These are phyloP conservation scores for Conchocele bisecta DNA, from an alignment of 2,888 invertebrate genomes.

Conservation along the genomic window DNA sequence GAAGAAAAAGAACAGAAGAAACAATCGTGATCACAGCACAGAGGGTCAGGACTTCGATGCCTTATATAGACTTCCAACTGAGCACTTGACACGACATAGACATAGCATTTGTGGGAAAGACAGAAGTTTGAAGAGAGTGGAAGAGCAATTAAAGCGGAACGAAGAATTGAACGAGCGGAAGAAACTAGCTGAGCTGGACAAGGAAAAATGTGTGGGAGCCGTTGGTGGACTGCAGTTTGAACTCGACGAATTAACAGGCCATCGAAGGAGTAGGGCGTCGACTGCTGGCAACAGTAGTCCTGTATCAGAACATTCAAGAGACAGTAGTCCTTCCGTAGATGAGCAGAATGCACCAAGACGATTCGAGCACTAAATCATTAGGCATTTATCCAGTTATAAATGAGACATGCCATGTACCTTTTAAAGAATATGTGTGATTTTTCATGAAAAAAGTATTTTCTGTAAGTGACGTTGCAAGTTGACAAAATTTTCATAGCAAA, in stretches of 20 bases:
- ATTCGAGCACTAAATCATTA: slow-evolving; percentile 45
- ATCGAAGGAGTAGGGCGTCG: slow-evolving; percentile 10
- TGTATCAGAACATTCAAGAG: slow-evolving; percentile 52
- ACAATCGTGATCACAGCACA: slow-evolving; percentile 53
- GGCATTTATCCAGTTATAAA: no score
- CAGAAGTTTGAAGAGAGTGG: slow-evolving; percentile 43
- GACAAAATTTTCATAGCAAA: no score
- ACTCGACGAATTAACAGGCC: slow-evolving; percentile 25
- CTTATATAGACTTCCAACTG: slow-evolving; percentile 74
- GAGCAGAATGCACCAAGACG: slow-evolving; percentile 41
- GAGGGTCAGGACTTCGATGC: slow-evolving; percentile 70
- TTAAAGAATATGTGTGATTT: no score
- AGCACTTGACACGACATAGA: slow-evolving; percentile 64
- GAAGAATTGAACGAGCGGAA: slow-evolving; percentile 62
- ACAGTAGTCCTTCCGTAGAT: slow-evolving; percentile 60
- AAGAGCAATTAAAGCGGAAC: slow-evolving; percentile 57
- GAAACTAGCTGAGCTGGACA: slow-evolving; percentile 60
- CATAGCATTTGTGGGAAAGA: slow-evolving; percentile 51
- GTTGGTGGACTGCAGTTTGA: slow-evolving; percentile 57
- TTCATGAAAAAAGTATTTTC: no score
- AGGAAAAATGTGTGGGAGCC: slow-evolving; percentile 61
- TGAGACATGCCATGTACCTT: no score
- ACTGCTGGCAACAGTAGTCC: slow-evolving; percentile 46
- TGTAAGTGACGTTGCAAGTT: no score
- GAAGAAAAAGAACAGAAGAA: slow-evolving; percentile 57